Base-by-base conservation (phyloP, 2,113 vertebrate genomes). In the Petrocephalus microphthalmus region DNA sequence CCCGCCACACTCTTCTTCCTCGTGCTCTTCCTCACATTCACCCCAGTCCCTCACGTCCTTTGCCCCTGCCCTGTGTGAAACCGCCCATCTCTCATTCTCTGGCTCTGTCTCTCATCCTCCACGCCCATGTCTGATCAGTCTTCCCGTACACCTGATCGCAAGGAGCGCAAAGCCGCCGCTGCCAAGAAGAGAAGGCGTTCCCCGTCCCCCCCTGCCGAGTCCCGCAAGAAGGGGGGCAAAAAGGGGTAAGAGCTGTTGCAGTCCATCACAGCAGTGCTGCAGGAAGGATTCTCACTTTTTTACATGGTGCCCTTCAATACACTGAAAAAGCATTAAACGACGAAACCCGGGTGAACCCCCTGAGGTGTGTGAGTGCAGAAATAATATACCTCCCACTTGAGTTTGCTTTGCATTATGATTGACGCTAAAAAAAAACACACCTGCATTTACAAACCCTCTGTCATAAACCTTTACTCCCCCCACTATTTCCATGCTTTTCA, bases 131-230 rank as follows among this genome's bases (percentile, higher is more conserved):
- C 84, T 89, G 84, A 81, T 2, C 92, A 97, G 96, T 94, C 95
- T 15, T 95, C 96, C 7, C 92, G 96, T 57, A 97, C 96, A 33
- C 96, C 96, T 0, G 96, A 97, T 90, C 94, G 96, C 91, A 96
- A 98, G 94, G 98, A 99, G 53, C 90, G 96, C 84, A 98, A 96
- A 90, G 93, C 95, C 22, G 95, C 94, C 0, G 95, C 95, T 0
- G 93, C 94, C 10, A 97, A 97, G 90, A 99, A 99, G 90, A 96
- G 98, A 85, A 97, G 97, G 33, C 96, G 97, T 84, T 99, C 98
- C 0, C 97, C 97, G 4, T 99, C 98, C 5, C 98, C 98, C 29
- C 96, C 96, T 0, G 89, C 93, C 60, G 98, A 99, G 89, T 95
- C 96, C 0, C 95, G 97, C 49, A 99, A 98, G 90, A 99, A 99